Base-by-base conservation (phyloP, 1,140 invertebrate species). In the Drosophila watanabei region DNA sequence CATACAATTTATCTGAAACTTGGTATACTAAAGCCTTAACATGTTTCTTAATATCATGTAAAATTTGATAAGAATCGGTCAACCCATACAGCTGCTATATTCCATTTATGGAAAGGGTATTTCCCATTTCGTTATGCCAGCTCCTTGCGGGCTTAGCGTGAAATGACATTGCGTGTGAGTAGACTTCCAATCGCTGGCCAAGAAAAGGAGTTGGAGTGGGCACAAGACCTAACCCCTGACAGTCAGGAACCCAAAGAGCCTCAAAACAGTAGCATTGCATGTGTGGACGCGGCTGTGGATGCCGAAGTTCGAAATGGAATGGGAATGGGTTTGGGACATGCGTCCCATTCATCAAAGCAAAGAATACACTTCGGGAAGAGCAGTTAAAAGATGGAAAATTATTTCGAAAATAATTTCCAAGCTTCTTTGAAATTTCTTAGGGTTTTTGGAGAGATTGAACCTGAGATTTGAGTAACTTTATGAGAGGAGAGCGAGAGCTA, bases 91-190 rank as follows among this genome's bases (percentile, higher is more conserved):
- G 32, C 52, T 56, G 32, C 52, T 24, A 57, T 37, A 16, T 24
- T 8, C 18, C 8, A 9, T 11, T 13, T 13, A 28, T 24, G 2
- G 14, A 3, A 0, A 43, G 66, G 35, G 66, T 52, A 68, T 52
- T 28, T 18, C 6, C 30, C 5, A 20, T 13, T 13, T 71, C 37
- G 64, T 14, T 20, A 24, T 52, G 5, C 9, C 16, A 32, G 37
- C 16, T 16, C 32, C 14, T 37, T 2, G 35, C 51, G 49, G 51
- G 65, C 77, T 80, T 83, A 66, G 84, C 84, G 69, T 88, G 77
- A 80, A 88, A 88, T 88, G 84, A 80, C 85, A 88, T 88, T 88
- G 84, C 84, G 84, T 88, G 84, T 56, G 24, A 49, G 48, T 78
- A 57, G 71, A 65, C 63, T 66, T 56, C 71, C 43, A 77, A 70